These are phyloP conservation scores for Tupaia chinensis DNA, from an alignment of 2,113 vertebrate species.

Conservation along the genomic window DNA sequence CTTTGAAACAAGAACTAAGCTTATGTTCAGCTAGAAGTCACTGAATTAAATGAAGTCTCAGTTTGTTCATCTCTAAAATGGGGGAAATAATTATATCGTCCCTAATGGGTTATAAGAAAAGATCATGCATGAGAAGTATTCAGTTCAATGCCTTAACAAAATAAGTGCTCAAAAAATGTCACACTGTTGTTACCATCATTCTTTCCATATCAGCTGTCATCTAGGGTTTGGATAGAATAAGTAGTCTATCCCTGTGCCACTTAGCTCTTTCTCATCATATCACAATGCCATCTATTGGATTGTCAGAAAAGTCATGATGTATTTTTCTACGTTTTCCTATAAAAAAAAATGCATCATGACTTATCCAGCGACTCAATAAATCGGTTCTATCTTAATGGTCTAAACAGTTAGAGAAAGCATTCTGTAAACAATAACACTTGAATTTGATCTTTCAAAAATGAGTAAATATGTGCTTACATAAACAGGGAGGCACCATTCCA, in stretches of 20 bases:
- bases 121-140: background rate
- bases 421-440: background rate
- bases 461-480: too few relatives aligned
- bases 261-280: conserved; percentile 1
- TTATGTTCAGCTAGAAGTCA: conserved; percentile 46
- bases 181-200: background rate
- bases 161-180: conserved; percentile 19
- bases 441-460: background rate
- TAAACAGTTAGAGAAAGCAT: background rate
- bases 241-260: background rate
- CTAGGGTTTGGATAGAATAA: background rate
- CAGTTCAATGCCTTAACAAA: background rate
- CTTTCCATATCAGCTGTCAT: background rate
- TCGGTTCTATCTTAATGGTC: background rate
- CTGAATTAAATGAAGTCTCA: conserved; percentile 13
- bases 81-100: background rate
- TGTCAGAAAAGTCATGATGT: too few relatives aligned
- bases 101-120: conserved; percentile 33
- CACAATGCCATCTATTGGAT: background rate
- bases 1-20: background rate
- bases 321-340: too few relatives aligned
- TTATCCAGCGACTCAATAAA: background rate
- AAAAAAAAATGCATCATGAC: too few relatives aligned
- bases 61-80: conserved; percentile 38
- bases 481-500: conserved; percentile 88